Evolutionary conservation across 1,140 invertebrate genomes (phyloP).

Genomic region (Notospermus geniculatus): DNA sequence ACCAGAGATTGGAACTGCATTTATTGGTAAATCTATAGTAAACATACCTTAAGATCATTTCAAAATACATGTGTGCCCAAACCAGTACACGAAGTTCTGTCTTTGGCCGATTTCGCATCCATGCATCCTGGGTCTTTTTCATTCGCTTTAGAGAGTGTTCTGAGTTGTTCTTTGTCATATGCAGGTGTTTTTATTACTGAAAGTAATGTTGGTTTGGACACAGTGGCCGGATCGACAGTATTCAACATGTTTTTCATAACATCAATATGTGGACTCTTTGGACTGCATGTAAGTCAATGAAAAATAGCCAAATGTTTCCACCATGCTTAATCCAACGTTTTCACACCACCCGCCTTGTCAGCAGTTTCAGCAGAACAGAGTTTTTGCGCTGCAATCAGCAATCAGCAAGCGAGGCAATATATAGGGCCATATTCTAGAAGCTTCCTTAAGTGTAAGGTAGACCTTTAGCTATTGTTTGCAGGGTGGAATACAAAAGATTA

Average conservation of each 20-base stretch:
- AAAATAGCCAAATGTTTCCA: not conserved
- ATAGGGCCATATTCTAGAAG: no score
- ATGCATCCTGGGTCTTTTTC: no score
- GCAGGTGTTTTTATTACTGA: slow-evolving; percentile 48
- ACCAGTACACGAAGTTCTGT: no score
- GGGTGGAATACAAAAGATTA: no score
- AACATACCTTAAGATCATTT: no score
- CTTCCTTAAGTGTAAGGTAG: no score
- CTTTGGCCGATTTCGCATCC: no score
- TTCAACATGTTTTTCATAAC: slow-evolving; percentile 86
- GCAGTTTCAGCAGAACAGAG: not conserved
- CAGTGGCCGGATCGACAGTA: slow-evolving; percentile 81
- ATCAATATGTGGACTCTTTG: slow-evolving; percentile 73
- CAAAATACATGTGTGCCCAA: no score
- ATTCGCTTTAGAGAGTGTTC: no score
- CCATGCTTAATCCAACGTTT: not conserved
- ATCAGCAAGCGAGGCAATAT: not conserved
- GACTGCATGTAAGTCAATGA: slow-evolving; percentile 65
- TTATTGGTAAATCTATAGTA: slow-evolving; percentile 69
- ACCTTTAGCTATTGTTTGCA: no score
- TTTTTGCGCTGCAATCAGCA: no score
- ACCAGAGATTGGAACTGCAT: slow-evolving; percentile 88
- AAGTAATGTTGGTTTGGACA: slow-evolving; percentile 62
- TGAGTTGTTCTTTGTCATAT: slow-evolving; percentile 4
- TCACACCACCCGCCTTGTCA: not conserved